Evolutionary conservation across 2,113 vertebrate genomes (phyloP).

Genomic region (Chinchilla lanigera): DNA sequence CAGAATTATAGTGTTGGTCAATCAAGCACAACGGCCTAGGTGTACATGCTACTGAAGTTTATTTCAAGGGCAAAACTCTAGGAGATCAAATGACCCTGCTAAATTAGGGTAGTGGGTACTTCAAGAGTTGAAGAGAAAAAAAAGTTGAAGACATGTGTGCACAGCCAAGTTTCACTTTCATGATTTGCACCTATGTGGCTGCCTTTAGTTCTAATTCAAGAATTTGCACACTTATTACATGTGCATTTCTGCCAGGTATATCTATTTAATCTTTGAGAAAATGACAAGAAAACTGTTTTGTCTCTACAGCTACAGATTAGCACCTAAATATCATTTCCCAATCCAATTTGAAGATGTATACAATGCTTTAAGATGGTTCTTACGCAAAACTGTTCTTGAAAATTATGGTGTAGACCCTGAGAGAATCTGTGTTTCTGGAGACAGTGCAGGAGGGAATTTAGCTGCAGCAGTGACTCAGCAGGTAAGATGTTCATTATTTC

Average conservation of each 20-base stretch:
- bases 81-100: not conserved
- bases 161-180: not conserved
- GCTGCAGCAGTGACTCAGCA: constrained; percentile 93
- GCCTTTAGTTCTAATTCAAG: not conserved
- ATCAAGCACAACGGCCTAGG: no score
- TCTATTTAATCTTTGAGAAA: not conserved
- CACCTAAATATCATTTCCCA: constrained; percentile 91
- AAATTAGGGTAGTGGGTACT: not conserved
- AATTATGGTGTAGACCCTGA: constrained; percentile 88
- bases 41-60: not conserved
- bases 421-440: constrained; percentile 90
- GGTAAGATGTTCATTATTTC: constrained; percentile 79
- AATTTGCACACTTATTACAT: not conserved
- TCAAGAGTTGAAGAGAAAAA: not conserved
- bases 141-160: not conserved
- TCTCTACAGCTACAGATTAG: constrained; percentile 90
- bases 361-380: constrained; percentile 89
- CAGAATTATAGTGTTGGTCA: not conserved
- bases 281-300: not conserved
- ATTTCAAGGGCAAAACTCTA: not conserved
- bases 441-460: constrained; percentile 95
- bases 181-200: not conserved
- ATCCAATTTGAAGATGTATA: constrained; percentile 91
- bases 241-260: not conserved
- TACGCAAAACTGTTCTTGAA: constrained; percentile 87